Evolutionary conservation across 2,888 invertebrate species (phyloP).

Genomic region (Erebia ligea): DNA sequence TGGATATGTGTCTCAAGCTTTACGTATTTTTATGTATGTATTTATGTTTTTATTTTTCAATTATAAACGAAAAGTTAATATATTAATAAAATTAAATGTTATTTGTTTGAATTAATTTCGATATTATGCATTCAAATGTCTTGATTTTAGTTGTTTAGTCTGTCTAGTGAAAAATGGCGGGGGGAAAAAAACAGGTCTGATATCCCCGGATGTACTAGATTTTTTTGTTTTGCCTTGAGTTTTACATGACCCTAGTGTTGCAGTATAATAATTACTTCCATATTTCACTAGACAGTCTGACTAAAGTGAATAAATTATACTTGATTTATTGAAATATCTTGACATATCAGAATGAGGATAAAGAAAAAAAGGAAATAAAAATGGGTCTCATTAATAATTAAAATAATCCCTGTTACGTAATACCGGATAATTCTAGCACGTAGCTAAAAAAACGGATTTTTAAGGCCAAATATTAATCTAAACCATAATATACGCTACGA

Average conservation of each 20-base stretch:
- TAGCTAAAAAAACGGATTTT: too few species aligned
- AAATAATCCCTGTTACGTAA: too few species aligned
- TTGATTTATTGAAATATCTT: neutral
- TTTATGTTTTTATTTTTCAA: conserved; percentile 15
- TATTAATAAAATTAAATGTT: conserved; percentile 4
- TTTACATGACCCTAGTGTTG: too few species aligned
- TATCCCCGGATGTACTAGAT: too few species aligned
- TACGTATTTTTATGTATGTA: conserved; percentile 7
- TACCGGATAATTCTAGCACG: too few species aligned
- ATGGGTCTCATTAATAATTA: neutral
- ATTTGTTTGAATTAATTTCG: conserved; percentile 14
- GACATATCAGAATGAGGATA: conserved; percentile 7
- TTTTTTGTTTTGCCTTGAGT: too few species aligned
- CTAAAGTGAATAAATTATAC: neutral
- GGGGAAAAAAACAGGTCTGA: too few species aligned
- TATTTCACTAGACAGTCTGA: too few species aligned
- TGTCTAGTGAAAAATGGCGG: too few species aligned
- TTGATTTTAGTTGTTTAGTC: neutral
- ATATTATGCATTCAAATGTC: neutral
- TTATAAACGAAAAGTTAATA: conserved; percentile 15
- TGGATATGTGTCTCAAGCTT: conserved; percentile 22
- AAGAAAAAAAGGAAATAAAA: neutral
- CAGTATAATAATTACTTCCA: too few species aligned
- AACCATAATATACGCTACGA: too few species aligned
- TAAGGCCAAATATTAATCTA: too few species aligned